Evolutionary conservation across 2,797 vertebrate species (phyloP).

Genomic region (Bucorvus abyssinicus): DNA sequence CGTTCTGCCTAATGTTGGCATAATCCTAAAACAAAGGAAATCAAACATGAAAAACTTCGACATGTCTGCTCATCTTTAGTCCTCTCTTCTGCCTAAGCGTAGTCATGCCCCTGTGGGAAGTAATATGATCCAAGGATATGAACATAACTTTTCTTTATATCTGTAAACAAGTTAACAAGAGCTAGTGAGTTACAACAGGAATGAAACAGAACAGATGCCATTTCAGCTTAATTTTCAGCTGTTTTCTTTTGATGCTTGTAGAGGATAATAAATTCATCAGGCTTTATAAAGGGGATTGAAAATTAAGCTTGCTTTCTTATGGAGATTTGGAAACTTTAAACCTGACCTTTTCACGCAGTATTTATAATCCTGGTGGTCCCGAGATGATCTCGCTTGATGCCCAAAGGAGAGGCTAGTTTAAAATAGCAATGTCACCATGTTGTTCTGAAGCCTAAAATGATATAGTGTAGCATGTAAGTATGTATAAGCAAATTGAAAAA

Average conservation of each 20-base stretch:
- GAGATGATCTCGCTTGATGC: constrained; percentile 53
- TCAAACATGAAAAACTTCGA: background rate
- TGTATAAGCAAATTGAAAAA: background rate
- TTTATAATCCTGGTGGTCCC: constrained; percentile 72
- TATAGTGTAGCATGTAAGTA: background rate
- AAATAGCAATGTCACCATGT: constrained; percentile 65
- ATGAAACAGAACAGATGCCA: constrained; percentile 11
- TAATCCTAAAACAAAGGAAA: background rate
- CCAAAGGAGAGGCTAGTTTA: constrained; percentile 61
- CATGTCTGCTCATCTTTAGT: background rate
- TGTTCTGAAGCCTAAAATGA: constrained; percentile 22
- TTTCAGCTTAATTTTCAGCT: constrained; percentile 53
- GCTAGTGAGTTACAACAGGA: background rate
- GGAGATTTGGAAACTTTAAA: constrained; percentile 72
- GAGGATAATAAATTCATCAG: constrained; percentile 43
- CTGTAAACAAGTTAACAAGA: constrained; percentile 50
- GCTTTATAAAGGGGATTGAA: constrained; percentile 45
- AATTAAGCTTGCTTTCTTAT: constrained; percentile 67
- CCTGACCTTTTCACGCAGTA: constrained; percentile 77
- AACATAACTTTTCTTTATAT: constrained; percentile 9
- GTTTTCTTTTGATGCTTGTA: constrained; percentile 28
- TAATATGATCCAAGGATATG: constrained; percentile 10
- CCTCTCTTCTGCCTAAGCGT: background rate
- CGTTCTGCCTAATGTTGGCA: background rate
- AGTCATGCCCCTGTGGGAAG: background rate